These are phyloP conservation scores for Drosophila colorata DNA, from an alignment of 2,888 invertebrate genomes.

Conservation along the genomic window DNA sequence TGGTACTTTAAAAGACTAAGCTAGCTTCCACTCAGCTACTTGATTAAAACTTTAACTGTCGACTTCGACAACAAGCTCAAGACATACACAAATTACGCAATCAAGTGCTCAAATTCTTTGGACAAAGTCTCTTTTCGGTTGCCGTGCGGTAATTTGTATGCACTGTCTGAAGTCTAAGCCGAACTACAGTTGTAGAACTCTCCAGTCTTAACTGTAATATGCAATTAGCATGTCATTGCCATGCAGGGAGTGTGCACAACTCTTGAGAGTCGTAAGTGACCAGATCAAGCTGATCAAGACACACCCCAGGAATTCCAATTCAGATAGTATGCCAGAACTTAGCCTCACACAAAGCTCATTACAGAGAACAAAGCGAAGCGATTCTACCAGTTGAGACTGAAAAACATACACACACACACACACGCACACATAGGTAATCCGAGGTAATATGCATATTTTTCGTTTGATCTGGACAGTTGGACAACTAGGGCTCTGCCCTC, in stretches of 20 bases:
- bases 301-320: constrained; percentile 27
- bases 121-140: not conserved
- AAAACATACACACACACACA: constrained; percentile 9
- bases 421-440: not conserved
- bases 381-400: constrained; percentile 12
- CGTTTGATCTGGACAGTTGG: constrained; percentile 13
- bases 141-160: constrained; percentile 30
- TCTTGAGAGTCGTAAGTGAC: constrained; percentile 7
- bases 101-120: not conserved
- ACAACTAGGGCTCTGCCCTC: constrained; percentile 42
- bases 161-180: constrained; percentile 6
- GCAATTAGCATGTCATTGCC: constrained; percentile 55
- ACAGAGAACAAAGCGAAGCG: constrained; percentile 5
- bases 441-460: constrained; percentile 44
- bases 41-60: not conserved
- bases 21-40: not conserved
- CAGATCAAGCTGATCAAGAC: not conserved
- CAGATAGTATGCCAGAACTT: not conserved
- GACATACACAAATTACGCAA: constrained; percentile 14
- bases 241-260: constrained; percentile 46
- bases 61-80: not conserved
- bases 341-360: not conserved
- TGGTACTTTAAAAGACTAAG: no score
- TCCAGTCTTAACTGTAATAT: constrained; percentile 57
- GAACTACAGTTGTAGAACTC: constrained; percentile 25